These are phyloP conservation scores for Drosophila paranaensis DNA, from an alignment of 2,888 invertebrate genomes.

Conservation along the genomic window DNA sequence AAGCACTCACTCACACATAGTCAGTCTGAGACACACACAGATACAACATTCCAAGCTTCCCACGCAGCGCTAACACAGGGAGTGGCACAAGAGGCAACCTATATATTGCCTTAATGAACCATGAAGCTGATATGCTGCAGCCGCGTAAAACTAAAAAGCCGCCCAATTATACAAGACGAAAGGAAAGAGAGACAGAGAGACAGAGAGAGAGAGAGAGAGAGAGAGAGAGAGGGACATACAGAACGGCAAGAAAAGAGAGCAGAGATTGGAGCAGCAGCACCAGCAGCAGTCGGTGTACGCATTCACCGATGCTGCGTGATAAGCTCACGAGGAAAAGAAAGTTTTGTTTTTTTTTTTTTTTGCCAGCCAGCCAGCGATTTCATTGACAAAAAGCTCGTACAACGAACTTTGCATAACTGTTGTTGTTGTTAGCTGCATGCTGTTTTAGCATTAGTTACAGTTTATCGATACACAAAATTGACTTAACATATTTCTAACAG, in stretches of 20 bases:
- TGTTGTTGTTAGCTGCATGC: conserved; percentile 35
- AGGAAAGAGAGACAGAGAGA: conserved; percentile 22
- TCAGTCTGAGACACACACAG: conserved; percentile 10
- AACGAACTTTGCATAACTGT: conserved; percentile 72
- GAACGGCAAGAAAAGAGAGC: conserved; percentile 33
- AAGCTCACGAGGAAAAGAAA: conserved; percentile 67
- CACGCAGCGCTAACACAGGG: conserved; percentile 64
- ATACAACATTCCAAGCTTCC: conserved; percentile 59
- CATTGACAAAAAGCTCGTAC: conserved; percentile 72
- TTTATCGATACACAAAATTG: conserved; percentile 72
- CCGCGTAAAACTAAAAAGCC: conserved; percentile 66
- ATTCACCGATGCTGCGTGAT: conserved; percentile 54
- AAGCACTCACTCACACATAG: conserved; percentile 8
- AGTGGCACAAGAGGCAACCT: conserved; percentile 57
- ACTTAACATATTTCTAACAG: conserved; percentile 77
- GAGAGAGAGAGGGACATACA: neutral
- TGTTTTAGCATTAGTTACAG: conserved; percentile 74
- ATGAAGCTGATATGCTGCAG: conserved; percentile 75
- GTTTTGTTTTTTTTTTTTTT: conserved; percentile 61
- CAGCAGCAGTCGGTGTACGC: conserved; percentile 41
- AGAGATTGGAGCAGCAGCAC: conserved; percentile 21
- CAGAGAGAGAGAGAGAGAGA: too few species aligned
- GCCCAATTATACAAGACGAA: conserved; percentile 65
- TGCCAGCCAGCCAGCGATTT: conserved; percentile 42
- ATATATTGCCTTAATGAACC: conserved; percentile 78